Evolutionary conservation across 1,140 invertebrate genomes (phyloP), one percentile per base, ranked within the genome.

Genomic region (Bombus affinis): DNA sequence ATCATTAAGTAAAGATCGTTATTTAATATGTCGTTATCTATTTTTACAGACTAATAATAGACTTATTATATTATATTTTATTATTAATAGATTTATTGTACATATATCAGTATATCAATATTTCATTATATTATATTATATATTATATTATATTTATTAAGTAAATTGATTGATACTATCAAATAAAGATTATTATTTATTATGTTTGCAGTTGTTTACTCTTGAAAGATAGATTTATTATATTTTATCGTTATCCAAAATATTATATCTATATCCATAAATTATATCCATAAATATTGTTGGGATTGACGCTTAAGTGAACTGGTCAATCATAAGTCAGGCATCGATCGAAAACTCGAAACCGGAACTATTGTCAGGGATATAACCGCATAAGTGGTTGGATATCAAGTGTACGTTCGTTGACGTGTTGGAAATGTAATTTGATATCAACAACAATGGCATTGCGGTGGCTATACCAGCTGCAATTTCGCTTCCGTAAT

Each of bases 391-490:
- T 39, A 72, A 80, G 70, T 80, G 68, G 77, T 72, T 77, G 62
- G 68, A 3, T 57, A 72, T 80, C 76, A 62, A 80, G 32, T 72
- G 37, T 35, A 73, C 42, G 25, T 12, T 35, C 6, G 15, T 12
- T 37, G 57, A 72, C 28, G 68, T 39, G 66, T 80, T 78, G 76
- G 39, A 80, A 85, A 65, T 80, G 83, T 72, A 85, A 80, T 80
- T 65, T 39, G 68, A 85, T 85, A 85, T 65, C 39, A 72, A 65
- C 35, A 85, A 65, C 53, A 39, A 42, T 62, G 53, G 68, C 42
- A 71, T 47, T 44, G 76, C 32, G 32, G 39, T 53, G 35, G 12
- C 5, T 37, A 42, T 72, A 22, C n/a, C 39, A 35, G 18, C 25
- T 32, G 53, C 3, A n/a, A 25, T 78, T 66, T 5, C 22, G 25